Evolutionary conservation across 2,888 invertebrate genomes (phyloP).

Genomic region (Tortricodes alternella): DNA sequence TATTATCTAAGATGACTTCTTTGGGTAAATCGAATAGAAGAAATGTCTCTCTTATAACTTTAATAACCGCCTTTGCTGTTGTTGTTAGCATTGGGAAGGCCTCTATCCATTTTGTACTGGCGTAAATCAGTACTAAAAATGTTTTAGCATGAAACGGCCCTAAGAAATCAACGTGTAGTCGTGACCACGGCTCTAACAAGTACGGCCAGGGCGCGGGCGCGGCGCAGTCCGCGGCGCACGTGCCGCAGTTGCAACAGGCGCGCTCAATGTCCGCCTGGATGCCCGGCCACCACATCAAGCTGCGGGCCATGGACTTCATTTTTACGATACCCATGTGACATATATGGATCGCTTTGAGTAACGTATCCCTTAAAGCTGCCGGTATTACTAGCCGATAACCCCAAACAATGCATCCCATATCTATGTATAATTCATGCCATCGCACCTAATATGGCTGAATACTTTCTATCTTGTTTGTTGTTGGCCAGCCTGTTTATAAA

Average conservation of each 20-base stretch:
- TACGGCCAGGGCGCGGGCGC: background rate
- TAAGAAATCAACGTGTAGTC: too few relatives aligned
- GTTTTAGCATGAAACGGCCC: too few relatives aligned
- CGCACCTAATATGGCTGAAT: too few relatives aligned
- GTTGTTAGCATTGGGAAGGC: too few relatives aligned
- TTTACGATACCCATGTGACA: conserved; percentile 1
- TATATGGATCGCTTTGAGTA: background rate
- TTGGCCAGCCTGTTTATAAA: background rate
- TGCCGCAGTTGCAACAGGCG: background rate
- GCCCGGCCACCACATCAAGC: conserved; percentile 8
- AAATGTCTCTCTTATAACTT: too few relatives aligned
- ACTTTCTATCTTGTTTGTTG: background rate
- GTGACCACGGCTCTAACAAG: too few relatives aligned
- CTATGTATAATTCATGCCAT: too few relatives aligned
- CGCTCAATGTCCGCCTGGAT: background rate
- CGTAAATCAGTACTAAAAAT: too few relatives aligned
- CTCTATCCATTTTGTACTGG: too few relatives aligned
- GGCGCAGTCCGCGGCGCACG: background rate
- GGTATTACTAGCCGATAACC: background rate
- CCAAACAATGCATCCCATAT: conserved; percentile 3
- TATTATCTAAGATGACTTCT: too few relatives aligned
- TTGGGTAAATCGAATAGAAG: too few relatives aligned
- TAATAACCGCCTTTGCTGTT: too few relatives aligned
- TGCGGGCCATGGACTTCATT: conserved; percentile 6
- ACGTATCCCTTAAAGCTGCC: background rate